Conservation (phyloP, 2,113 vertebrate genomes). For the Misgurnus anguillicaudatus region DNA sequence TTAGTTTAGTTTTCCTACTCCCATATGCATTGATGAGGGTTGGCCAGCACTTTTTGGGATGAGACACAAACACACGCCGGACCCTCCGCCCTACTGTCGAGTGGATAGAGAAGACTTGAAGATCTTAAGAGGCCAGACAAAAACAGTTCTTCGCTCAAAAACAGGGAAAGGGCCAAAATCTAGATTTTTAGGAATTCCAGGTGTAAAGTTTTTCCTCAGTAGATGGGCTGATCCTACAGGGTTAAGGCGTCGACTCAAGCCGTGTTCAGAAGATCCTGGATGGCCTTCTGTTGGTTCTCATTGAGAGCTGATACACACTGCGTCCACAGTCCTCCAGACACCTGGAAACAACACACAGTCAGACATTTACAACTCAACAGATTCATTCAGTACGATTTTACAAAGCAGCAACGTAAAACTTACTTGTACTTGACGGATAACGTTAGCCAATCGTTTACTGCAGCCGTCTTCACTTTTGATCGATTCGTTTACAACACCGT, state of each 20-base stretch:
- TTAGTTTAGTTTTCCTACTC: constrained; percentile 3
- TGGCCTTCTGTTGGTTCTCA: constrained; percentile 92
- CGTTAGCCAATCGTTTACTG: constrained; percentile 92
- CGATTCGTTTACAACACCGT: constrained; percentile 91
- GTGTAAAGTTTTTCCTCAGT: constrained; percentile 56
- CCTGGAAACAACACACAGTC: constrained; percentile 68
- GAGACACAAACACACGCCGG: background rate
- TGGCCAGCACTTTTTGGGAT: constrained; percentile 2
- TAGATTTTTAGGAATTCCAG: constrained; percentile 59
- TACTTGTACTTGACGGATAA: constrained; percentile 97
- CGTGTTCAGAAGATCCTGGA: constrained; percentile 93
- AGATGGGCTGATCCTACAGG: constrained; percentile 48
- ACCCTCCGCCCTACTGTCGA: background rate
- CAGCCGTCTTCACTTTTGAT: constrained; percentile 92
- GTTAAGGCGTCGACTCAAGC: constrained; percentile 77
- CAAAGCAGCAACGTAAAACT: background rate
- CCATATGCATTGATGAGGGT: constrained; percentile 16
- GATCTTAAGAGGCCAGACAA: constrained; percentile 20
- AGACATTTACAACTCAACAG: background rate
- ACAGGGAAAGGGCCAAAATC: constrained; percentile 54
- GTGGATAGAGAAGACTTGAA: background rate
- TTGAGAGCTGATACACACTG: constrained; percentile 92
- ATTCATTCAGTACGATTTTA: too few relatives aligned
- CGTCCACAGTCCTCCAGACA: constrained; percentile 91
- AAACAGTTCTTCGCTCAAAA: constrained; percentile 69